These are phyloP conservation scores for Potamilus streckersoni DNA, from an alignment of 1,140 invertebrate genomes.

Conservation along the genomic window DNA sequence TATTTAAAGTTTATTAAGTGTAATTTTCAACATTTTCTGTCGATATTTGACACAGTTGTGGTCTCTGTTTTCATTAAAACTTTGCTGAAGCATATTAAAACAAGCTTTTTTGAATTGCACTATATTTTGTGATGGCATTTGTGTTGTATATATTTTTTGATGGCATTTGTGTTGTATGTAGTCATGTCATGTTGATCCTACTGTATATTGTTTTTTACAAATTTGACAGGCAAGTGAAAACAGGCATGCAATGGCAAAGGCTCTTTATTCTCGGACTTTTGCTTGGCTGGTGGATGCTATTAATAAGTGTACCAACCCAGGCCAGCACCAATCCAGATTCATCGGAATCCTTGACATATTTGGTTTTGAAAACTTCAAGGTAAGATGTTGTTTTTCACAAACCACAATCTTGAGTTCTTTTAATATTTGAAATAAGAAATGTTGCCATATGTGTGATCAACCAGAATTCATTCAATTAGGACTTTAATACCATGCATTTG, in stretches of 20 bases:
- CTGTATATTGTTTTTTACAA: background rate
- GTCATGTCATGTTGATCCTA: too few relatives aligned
- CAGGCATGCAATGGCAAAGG: conserved; percentile 97
- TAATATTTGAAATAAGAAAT: conserved; percentile 1
- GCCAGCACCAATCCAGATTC: conserved; percentile 96
- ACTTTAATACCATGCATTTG: background rate
- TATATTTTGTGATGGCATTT: too few relatives aligned
- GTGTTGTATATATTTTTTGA: too few relatives aligned
- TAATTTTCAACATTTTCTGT: too few relatives aligned
- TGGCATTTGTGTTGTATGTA: too few relatives aligned
- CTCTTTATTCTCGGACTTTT: conserved; percentile 98
- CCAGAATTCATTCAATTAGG: background rate
- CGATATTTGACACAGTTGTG: too few relatives aligned
- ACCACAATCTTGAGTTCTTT: background rate
- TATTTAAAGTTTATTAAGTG: too few relatives aligned
- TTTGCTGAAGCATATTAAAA: too few relatives aligned
- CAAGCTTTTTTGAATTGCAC: too few relatives aligned
- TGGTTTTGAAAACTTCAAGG: conserved; percentile 99
- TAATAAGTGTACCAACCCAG: conserved; percentile 95
- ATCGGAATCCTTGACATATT: conserved; percentile 99
- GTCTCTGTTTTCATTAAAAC: too few relatives aligned
- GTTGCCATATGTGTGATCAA: background rate
- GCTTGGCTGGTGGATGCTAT: conserved; percentile 98
- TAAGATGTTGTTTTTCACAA: conserved; percentile 49
- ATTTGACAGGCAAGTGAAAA: conserved; percentile 82